phyloP scores from a whole-genome alignment of 1,140 invertebrate genomes.

The Calephelis nemesis region DNA sequence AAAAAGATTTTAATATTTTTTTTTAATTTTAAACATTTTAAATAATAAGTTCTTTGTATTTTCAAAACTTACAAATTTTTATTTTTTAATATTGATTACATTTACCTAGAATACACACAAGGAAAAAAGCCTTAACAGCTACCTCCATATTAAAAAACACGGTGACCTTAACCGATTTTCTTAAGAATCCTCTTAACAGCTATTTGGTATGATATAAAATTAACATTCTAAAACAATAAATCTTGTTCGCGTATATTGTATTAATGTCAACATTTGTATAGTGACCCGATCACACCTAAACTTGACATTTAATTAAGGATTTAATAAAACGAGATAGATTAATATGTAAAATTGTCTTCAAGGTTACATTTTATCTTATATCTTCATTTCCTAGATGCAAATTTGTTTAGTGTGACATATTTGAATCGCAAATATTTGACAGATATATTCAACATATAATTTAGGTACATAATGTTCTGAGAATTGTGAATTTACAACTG shows the following conservation, averaged over 20 bases:
- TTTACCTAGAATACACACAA: too few species aligned
- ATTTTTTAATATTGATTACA: too few species aligned
- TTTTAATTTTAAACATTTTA: too few species aligned
- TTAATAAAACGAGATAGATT: background rate
- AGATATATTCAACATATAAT: background rate
- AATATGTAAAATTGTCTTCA: background rate
- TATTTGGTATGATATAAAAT: background rate
- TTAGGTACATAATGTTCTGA: conserved; percentile 5
- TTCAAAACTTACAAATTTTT: too few species aligned
- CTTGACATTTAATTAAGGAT: background rate
- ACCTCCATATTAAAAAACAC: background rate
- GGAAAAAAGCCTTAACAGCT: background rate
- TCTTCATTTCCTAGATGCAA: background rate
- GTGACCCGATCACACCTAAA: background rate
- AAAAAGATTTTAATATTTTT: too few species aligned
- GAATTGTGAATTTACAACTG: conserved; percentile 1
- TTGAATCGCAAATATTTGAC: background rate
- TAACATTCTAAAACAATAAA: background rate
- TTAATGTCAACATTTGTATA: conserved; percentile 2
- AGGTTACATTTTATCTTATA: background rate
- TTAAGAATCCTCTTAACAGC: background rate
- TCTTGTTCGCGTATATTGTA: background rate
- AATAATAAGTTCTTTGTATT: too few species aligned
- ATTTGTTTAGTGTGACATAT: background rate
- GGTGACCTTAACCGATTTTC: conserved; percentile 6